phyloP scores from a whole-genome alignment of 2,113 vertebrate genomes.

The Vicugna pacos region DNA sequence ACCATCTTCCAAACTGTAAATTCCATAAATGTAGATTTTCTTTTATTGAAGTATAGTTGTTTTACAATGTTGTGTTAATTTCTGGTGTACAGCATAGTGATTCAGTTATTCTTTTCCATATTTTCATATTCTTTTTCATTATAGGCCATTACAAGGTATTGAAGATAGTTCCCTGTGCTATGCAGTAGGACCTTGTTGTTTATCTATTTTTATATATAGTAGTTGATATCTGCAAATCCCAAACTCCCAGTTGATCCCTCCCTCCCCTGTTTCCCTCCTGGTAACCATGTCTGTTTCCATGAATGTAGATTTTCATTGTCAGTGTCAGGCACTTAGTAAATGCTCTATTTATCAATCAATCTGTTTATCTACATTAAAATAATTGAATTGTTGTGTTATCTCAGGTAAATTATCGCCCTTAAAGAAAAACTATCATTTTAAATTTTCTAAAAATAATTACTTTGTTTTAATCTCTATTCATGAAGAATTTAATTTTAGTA shows the following conservation, averaged over 20 bases:
- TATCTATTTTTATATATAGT: no score
- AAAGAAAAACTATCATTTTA: not conserved
- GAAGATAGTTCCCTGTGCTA: no score
- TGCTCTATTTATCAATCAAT: not conserved
- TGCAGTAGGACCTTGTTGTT: no score
- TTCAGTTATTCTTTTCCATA: no score
- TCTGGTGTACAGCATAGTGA: no score
- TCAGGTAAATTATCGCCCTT: not conserved
- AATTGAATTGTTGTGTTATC: not conserved
- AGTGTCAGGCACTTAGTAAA: constrained; percentile 2
- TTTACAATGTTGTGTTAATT: no score
- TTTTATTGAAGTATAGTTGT: no score
- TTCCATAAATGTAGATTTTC: not conserved
- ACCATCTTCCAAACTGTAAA: not conserved
- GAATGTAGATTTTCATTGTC: not conserved
- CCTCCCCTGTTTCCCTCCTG: no score
- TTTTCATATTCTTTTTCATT: no score
- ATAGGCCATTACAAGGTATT: no score
- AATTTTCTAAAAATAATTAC: constrained; percentile 43
- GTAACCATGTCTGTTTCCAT: not conserved
- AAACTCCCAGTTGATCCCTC: no score
- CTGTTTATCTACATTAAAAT: not conserved
- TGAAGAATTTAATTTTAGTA: constrained; percentile 31
- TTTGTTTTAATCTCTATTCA: not conserved
- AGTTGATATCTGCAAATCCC: no score